A percentile compares a stretch with the other conserved stretches of the same genome.
phyloP scores from a whole-genome alignment of 1,140 invertebrate genomes.

The Prorops nasuta region DNA sequence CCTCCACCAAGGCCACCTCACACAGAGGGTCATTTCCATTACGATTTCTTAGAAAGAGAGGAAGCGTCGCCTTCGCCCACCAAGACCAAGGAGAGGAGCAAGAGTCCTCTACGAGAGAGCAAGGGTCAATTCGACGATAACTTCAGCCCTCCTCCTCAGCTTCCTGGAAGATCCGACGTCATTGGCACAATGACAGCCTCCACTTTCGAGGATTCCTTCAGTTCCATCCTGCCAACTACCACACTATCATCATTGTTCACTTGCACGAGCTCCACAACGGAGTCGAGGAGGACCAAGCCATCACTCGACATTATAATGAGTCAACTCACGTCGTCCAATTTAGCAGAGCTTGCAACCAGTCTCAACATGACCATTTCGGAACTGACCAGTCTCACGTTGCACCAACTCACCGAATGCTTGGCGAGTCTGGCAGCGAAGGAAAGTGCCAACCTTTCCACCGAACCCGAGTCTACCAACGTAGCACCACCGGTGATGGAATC shows the following conservation, averaged over 20 bases:
- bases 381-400: constrained; percentile 80
- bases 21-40: constrained; percentile 59
- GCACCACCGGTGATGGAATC: constrained; percentile 34
- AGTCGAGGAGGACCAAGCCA: constrained; percentile 32
- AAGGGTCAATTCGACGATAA: constrained; percentile 38
- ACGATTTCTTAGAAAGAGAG: constrained; percentile 63
- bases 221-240: constrained; percentile 34
- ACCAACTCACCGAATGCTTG: constrained; percentile 78
- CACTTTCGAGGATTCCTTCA: constrained; percentile 49
- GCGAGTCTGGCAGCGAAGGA: constrained; percentile 50
- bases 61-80: constrained; percentile 50
- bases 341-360: constrained; percentile 73
- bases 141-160: constrained; percentile 39
- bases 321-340: constrained; percentile 76
- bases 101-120: constrained; percentile 27
- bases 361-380: constrained; percentile 73
- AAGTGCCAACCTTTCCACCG: background rate
- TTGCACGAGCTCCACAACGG: constrained; percentile 13
- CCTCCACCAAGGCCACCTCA: constrained; percentile 68
- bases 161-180: constrained; percentile 33
- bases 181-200: constrained; percentile 27
- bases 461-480: background rate
- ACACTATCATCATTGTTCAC: constrained; percentile 42
- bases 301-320: constrained; percentile 71
- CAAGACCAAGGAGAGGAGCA: constrained; percentile 18